Evolutionary conservation across 2,797 vertebrate genomes (phyloP).

Genomic region (Onychomys torridus): DNA sequence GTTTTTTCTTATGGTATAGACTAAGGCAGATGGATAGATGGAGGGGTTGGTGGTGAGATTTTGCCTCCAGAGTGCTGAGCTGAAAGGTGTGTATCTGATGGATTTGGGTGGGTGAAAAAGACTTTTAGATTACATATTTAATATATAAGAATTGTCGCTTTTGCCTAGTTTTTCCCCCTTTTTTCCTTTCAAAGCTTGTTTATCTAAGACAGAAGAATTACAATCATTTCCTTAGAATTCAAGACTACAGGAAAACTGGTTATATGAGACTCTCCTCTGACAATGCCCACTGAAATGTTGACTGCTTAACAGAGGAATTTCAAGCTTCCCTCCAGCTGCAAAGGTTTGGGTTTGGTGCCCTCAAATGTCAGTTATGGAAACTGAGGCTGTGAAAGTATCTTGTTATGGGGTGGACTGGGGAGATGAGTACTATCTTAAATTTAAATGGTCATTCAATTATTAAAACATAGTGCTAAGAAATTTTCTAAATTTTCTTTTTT

Average conservation of each 20-base stretch:
- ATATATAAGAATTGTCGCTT: not conserved
- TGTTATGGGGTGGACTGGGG: not conserved
- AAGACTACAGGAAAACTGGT: not conserved
- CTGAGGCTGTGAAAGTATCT: not conserved
- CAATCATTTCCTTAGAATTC: not conserved
- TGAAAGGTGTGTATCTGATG: not conserved
- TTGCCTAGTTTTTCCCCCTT: fast-evolving
- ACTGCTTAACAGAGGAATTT: not conserved
- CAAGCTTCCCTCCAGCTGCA: not conserved
- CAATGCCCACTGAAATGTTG: not conserved
- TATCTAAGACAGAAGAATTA: not conserved
- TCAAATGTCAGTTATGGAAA: not conserved
- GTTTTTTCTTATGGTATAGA: not conserved
- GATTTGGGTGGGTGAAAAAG: not conserved
- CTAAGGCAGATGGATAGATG: not conserved
- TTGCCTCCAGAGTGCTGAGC: not conserved
- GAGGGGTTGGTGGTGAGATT: not conserved
- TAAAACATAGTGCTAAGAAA: not conserved
- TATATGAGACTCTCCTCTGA: not conserved
- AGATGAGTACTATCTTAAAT: not conserved
- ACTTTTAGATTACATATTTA: not conserved
- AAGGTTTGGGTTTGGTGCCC: not conserved
- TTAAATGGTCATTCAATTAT: not conserved
- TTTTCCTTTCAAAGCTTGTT: not conserved
- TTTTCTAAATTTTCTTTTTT: too few species aligned